Evolutionary conservation across 2,888 invertebrate genomes (phyloP).

Genomic region (Pocota personata): DNA sequence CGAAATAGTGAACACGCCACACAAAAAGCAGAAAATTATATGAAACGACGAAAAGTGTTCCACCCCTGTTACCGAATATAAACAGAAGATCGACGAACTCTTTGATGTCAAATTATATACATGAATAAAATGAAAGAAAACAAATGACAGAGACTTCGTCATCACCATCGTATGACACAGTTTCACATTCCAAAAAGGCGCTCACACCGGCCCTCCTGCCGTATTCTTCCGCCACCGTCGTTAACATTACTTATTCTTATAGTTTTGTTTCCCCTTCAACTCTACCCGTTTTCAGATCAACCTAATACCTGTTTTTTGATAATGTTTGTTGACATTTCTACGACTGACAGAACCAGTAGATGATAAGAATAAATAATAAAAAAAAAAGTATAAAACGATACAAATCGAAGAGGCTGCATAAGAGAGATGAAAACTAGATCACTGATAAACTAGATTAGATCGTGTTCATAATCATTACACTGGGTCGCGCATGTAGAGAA

Average conservation of each 20-base stretch:
- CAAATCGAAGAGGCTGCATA: neutral
- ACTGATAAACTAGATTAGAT: neutral
- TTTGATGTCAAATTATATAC: neutral
- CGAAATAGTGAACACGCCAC: neutral
- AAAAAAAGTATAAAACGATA: neutral
- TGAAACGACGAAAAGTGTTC: neutral
- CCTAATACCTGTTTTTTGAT: neutral
- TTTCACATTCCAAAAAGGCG: slow-evolving; percentile 40
- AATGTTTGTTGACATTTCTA: slow-evolving; percentile 17
- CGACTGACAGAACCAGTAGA: neutral
- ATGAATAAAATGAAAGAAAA: neutral
- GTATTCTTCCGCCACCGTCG: neutral
- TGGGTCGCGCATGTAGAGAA: neutral
- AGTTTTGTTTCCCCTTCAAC: neutral
- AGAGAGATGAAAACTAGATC: slow-evolving; percentile 16
- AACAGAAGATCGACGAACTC: slow-evolving; percentile 56
- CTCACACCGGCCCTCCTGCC: neutral
- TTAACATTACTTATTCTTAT: neutral
- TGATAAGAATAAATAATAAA: neutral
- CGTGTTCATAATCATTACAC: neutral
- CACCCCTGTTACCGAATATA: slow-evolving; percentile 15
- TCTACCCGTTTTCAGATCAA: neutral
- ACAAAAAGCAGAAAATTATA: neutral
- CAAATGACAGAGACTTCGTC: slow-evolving; percentile 23
- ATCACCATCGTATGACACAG: slow-evolving; percentile 49